phyloP scores from a whole-genome alignment of 2,113 vertebrate genomes.

The Hipposideros armiger region DNA sequence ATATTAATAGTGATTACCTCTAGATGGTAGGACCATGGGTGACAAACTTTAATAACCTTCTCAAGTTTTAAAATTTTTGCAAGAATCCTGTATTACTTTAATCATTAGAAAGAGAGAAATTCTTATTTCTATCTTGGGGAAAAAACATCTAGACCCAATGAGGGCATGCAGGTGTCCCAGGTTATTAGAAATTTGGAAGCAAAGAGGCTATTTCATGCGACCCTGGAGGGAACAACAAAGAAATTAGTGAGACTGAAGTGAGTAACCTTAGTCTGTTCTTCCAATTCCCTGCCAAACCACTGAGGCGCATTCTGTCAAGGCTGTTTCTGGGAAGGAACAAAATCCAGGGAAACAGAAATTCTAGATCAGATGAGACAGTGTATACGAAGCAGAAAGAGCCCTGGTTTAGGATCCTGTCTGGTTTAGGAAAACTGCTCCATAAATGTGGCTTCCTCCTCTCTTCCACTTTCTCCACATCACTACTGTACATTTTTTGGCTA shows the following conservation, averaged over 20 bases:
- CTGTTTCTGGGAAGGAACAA: neutral
- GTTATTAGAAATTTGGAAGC: slow-evolving; percentile 15
- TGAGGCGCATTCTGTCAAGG: neutral
- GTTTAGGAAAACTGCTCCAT: neutral
- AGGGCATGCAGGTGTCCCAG: neutral
- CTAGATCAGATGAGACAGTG: neutral
- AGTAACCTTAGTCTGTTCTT: slow-evolving; percentile 1
- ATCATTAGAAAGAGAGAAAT: neutral
- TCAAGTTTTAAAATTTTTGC: neutral
- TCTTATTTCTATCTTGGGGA: slow-evolving; percentile 11
- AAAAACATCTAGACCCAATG: neutral
- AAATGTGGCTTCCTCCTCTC: neutral
- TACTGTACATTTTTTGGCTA: neutral
- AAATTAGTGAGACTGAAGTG: neutral
- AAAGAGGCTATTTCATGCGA: neutral
- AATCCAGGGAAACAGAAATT: neutral
- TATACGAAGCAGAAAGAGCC: neutral
- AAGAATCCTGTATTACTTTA: neutral
- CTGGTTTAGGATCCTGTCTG: neutral
- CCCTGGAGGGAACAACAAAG: neutral
- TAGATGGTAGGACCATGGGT: neutral
- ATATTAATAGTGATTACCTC: neutral
- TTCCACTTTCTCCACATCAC: neutral
- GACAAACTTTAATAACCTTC: neutral
- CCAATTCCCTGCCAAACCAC: neutral